Evolutionary conservation across 37 sponge, comb jelly and placozoan genomes (phyloP), one percentile per base, ranked within the genome.

Genomic region (Halichondria panicea): DNA sequence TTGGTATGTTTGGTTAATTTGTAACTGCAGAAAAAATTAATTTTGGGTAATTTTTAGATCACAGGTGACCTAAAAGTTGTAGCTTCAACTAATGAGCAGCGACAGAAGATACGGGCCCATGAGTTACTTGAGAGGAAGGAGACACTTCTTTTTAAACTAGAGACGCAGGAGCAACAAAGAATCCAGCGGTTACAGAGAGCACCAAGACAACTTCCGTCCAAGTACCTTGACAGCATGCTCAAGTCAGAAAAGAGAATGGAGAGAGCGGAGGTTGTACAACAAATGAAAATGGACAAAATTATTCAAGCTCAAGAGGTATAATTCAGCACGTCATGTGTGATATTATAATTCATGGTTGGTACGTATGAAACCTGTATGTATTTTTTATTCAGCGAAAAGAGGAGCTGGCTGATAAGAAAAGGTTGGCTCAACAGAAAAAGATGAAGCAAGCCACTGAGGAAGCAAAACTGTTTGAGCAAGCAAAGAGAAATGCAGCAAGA

Each of bases 111-210:
- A 13, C 45, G 92, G 45, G 92, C 95, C 35, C 95, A 95, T 77
- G 95, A 95, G 64, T 63, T 95, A 71, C 72, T 95, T 40, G 95
- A 95, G 69, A 87, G 92, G 61, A 91, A 78, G 41, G 95, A 95
- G 45, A 72, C 77, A 44, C 79, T 95, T 11, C 0, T 85, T 0
- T 40, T 68, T 68, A 67, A 68, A 56, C 40, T 78, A 15, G 79
- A 78, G 31, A 5, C 21, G 3, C 55, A 55, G 28, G 79, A 78
- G 24, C 42, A 56, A 31, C 32, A 68, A 38, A 33, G 79, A 22
- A 25, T 78, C 5, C 33, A 56, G 42, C 50, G 72, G 19, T 56
- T 79, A 1, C 52, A 66, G 48, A 21, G 43, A 19, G 50, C 22
- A 27, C n/a, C 46, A 11, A n/a, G n/a, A n/a, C 40, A 9, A 5